A percentile compares a stretch with the other conserved stretches of the same genome.
Evolutionary conservation across 1,140 invertebrate species (phyloP).

Genomic region (Plectus sambesii): DNA sequence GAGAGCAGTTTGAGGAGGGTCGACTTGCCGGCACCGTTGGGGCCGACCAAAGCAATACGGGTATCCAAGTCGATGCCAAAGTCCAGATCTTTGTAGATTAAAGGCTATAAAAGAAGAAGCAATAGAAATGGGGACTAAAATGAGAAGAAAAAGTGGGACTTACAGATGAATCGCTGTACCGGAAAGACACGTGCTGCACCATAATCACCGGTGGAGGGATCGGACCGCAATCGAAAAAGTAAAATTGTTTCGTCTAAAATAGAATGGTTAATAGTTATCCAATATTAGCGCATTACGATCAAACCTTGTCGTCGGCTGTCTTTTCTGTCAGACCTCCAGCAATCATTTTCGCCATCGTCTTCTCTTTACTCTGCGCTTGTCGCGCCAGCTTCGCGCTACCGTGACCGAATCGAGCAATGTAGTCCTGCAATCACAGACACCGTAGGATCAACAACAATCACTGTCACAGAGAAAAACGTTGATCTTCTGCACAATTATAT

Average conservation of each 20-base stretch:
- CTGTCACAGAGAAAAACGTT: too few relatives aligned
- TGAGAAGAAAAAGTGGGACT: slow-evolving; percentile 7
- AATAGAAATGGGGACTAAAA: slow-evolving; percentile 23
- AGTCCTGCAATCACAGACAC: slow-evolving; percentile 58
- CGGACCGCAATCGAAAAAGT: slow-evolving; percentile 87
- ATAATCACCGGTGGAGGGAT: slow-evolving; percentile 98
- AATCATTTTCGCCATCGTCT: slow-evolving; percentile 97
- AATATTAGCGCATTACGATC: background rate
- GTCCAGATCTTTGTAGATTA: slow-evolving; percentile 92
- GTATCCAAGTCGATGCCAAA: slow-evolving; percentile 98
- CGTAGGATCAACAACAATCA: too few relatives aligned
- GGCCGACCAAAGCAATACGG: slow-evolving; percentile 64
- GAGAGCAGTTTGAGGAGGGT: slow-evolving; percentile 88
- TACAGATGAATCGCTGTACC: slow-evolving; percentile 65
- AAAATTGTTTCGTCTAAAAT: slow-evolving; percentile 48
- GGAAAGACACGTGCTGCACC: slow-evolving; percentile 93
- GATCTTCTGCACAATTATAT: too few relatives aligned
- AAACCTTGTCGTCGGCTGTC: slow-evolving; percentile 69
- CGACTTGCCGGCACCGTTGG: slow-evolving; percentile 78
- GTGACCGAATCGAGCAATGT: slow-evolving; percentile 97
- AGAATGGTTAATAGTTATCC: background rate
- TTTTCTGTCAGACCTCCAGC: slow-evolving; percentile 89
- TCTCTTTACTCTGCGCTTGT: slow-evolving; percentile 98
- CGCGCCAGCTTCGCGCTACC: slow-evolving; percentile 92
- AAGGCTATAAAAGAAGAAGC: slow-evolving; percentile 54